These are phyloP conservation scores for Drosophila baimaii DNA, from an alignment of 1,140 invertebrate genomes.

Conservation along the genomic window DNA sequence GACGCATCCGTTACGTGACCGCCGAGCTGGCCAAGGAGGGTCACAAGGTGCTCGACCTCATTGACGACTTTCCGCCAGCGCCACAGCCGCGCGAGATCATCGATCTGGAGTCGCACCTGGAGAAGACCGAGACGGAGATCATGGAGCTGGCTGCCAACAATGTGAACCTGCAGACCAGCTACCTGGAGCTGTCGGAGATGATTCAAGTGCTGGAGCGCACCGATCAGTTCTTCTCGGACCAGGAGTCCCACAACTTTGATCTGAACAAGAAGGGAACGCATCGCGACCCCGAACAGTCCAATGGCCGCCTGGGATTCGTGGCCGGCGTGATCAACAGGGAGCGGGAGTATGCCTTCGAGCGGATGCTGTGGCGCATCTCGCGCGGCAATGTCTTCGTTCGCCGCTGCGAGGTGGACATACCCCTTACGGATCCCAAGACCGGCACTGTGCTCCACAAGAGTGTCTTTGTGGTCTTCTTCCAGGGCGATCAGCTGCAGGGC, in stretches of 20 bases:
- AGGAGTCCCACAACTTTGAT: slow-evolving; percentile 75
- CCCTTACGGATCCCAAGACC: slow-evolving; percentile 92
- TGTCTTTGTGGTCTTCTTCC: slow-evolving; percentile 98
- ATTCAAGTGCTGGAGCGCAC: slow-evolving; percentile 97
- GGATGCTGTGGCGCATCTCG: slow-evolving; percentile 98
- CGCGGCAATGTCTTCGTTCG: slow-evolving; percentile 95
- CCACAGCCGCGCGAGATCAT: slow-evolving; percentile 98
- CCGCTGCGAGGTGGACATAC: slow-evolving; percentile 92
- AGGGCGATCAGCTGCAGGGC: slow-evolving; percentile 98
- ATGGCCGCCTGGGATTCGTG: slow-evolving; percentile 90
- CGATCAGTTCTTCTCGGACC: slow-evolving; percentile 85
- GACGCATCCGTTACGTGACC: slow-evolving; percentile 93
- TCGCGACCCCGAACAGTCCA: slow-evolving; percentile 91
- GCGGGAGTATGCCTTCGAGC: slow-evolving; percentile 96
- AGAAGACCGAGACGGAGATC: slow-evolving; percentile 96
- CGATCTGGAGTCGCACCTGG: slow-evolving; percentile 90
- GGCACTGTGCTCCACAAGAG: slow-evolving; percentile 96
- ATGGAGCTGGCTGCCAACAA: slow-evolving; percentile 96
- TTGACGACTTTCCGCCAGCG: slow-evolving; percentile 92
- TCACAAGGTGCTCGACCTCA: slow-evolving; percentile 89
- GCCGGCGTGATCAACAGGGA: slow-evolving; percentile 94
- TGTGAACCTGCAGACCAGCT: slow-evolving; percentile 96
- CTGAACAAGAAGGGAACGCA: slow-evolving; percentile 85
- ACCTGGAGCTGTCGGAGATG: slow-evolving; percentile 95
- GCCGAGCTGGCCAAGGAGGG: slow-evolving; percentile 94